These are phyloP conservation scores for Dendroctonus valens DNA, from an alignment of 1,140 invertebrate genomes.

Conservation along the genomic window DNA sequence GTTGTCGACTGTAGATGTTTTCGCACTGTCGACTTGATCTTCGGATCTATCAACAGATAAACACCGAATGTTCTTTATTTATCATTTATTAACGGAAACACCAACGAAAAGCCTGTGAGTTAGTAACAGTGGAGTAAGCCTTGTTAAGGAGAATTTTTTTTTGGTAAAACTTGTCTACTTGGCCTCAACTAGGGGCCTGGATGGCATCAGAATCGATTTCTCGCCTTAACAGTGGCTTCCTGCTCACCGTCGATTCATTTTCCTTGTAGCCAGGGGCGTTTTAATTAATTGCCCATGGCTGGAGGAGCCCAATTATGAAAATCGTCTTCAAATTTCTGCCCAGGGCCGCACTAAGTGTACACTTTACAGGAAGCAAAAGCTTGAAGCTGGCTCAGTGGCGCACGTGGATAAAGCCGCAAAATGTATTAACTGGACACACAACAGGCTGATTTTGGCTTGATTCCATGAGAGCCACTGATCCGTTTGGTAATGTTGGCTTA, in stretches of 20 bases:
- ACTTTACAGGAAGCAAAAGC: slow-evolving; percentile 1
- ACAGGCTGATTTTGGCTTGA: too few species aligned
- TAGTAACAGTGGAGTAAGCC: background rate
- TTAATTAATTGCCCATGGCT: slow-evolving; percentile 8
- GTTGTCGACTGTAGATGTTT: slow-evolving; percentile 65
- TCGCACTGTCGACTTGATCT: slow-evolving; percentile 77
- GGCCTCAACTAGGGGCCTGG: slow-evolving; percentile 4
- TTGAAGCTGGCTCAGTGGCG: background rate
- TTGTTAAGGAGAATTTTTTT: slow-evolving; percentile 3
- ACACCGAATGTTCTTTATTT: too few species aligned
- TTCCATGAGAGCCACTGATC: too few species aligned
- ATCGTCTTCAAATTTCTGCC: too few species aligned
- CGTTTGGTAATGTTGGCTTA: slow-evolving; percentile 53
- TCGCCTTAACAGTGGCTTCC: background rate
- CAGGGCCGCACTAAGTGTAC: too few species aligned
- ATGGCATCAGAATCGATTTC: slow-evolving; percentile 10
- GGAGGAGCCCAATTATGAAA: background rate
- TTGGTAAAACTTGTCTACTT: slow-evolving; percentile 2
- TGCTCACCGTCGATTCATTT: slow-evolving; percentile 3
- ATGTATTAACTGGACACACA: too few species aligned
- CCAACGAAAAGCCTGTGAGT: too few species aligned
- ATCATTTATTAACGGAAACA: too few species aligned
- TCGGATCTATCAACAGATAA: slow-evolving; percentile 64
- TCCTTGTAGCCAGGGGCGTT: slow-evolving; percentile 4
- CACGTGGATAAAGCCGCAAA: background rate